Evolutionary conservation across 2,888 invertebrate genomes (phyloP).

Genomic region (Rhimphoctona megacephalus): DNA sequence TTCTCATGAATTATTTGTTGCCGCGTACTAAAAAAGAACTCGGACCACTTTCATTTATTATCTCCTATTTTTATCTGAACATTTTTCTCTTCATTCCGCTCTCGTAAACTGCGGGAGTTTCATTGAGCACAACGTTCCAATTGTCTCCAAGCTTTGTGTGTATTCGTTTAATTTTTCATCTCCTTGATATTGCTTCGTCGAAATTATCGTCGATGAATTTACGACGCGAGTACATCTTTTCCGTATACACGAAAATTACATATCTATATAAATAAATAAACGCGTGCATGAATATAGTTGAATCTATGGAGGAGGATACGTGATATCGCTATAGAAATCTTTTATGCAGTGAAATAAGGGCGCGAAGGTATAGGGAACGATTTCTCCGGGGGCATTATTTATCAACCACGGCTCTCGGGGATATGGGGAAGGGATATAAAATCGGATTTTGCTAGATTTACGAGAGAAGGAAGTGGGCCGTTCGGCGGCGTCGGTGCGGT

Average conservation of each 20-base stretch:
- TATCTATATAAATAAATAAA: not conserved
- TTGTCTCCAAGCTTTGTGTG: not conserved
- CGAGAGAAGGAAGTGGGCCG: conserved; percentile 69
- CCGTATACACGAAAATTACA: not conserved
- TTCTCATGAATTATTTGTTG: not conserved
- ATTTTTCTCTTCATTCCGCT: not conserved
- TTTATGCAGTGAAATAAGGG: conserved; percentile 54
- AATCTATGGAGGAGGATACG: not conserved
- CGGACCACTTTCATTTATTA: not conserved
- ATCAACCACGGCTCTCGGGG: conserved; percentile 56
- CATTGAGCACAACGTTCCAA: conserved; percentile 3
- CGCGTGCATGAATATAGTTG: not conserved
- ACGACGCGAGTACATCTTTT: conserved; percentile 9
- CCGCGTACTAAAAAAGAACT: not conserved
- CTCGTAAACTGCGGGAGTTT: not conserved
- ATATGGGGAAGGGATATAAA: conserved; percentile 50
- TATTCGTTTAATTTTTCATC: conserved; percentile 49
- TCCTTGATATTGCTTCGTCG: conserved; percentile 40
- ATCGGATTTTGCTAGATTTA: conserved; percentile 68
- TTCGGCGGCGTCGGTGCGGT: conserved; percentile 61
- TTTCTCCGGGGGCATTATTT: conserved; percentile 64
- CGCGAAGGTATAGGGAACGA: conserved; percentile 54
- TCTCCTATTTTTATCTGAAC: not conserved
- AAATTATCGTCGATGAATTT: conserved; percentile 54
- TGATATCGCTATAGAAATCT: conserved; percentile 41